phyloP scores from a whole-genome alignment of 2,888 invertebrate species.

The Halictus ligatus region DNA sequence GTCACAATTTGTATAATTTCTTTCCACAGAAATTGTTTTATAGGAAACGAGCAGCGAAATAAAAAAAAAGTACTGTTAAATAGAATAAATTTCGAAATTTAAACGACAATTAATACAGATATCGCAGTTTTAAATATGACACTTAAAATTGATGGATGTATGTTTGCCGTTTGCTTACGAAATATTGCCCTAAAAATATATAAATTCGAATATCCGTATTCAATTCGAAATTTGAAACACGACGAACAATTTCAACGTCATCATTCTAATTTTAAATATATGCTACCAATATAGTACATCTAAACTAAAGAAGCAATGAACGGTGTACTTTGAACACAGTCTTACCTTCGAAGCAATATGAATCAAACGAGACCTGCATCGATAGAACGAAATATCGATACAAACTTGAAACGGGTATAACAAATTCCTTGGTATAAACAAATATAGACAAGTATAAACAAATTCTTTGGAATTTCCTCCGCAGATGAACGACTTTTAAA shows the following conservation, averaged over 20 bases:
- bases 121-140: neutral
- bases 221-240: neutral
- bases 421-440: neutral
- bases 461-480: neutral
- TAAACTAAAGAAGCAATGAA: constrained; percentile 2
- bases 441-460: neutral
- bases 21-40: neutral
- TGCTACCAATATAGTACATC: neutral
- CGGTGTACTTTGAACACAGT: neutral
- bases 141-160: neutral
- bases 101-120: neutral
- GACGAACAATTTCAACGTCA: neutral
- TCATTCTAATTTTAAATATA: neutral
- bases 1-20: neutral
- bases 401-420: constrained; percentile 13
- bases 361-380: neutral
- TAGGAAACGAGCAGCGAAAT: neutral
- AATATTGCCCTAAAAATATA: neutral
- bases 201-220: neutral
- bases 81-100: neutral
- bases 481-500: constrained; percentile 1
- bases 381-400: neutral
- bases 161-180: neutral
- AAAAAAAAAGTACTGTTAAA: neutral
- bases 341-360: neutral